Percentiles rank a stretch among this genome's conserved stretches.
Evolutionary conservation across 2,797 vertebrate species (phyloP).

Genomic region (Labeo calbasu): DNA sequence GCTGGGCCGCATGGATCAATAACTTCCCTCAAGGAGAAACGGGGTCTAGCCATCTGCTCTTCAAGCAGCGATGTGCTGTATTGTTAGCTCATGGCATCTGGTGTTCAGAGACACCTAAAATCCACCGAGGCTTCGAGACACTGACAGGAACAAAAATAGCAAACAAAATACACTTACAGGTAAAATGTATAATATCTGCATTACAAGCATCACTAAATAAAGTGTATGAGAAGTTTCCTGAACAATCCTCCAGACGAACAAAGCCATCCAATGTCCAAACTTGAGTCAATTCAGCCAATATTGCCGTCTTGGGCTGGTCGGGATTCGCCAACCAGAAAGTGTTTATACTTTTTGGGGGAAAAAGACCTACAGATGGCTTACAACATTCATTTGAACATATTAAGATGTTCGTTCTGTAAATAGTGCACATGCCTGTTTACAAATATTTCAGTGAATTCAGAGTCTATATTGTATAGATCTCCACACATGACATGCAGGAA

Average conservation of each 20-base stretch:
- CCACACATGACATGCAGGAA: too few species aligned
- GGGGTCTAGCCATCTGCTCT: conserved; percentile 27
- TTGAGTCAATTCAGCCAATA: neutral
- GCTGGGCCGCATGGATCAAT: conserved; percentile 40
- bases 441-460: neutral
- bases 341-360: neutral
- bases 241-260: neutral
- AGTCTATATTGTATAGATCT: too few species aligned
- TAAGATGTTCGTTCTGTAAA: neutral
- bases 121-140: conserved; percentile 12
- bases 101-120: conserved; percentile 24
- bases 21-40: conserved; percentile 35
- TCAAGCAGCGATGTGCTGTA: conserved; percentile 15
- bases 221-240: neutral
- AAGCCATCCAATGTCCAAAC: neutral
- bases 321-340: neutral
- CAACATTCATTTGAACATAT: neutral
- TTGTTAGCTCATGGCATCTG: conserved; percentile 25
- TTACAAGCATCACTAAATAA: neutral
- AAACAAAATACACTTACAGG: neutral
- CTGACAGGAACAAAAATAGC: conserved; percentile 2
- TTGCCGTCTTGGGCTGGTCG: neutral
- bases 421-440: neutral
- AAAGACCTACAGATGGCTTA: neutral
- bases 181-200: neutral